phyloP scores from a whole-genome alignment of 2,888 invertebrate species.

The Pogonocherus hispidulus region DNA sequence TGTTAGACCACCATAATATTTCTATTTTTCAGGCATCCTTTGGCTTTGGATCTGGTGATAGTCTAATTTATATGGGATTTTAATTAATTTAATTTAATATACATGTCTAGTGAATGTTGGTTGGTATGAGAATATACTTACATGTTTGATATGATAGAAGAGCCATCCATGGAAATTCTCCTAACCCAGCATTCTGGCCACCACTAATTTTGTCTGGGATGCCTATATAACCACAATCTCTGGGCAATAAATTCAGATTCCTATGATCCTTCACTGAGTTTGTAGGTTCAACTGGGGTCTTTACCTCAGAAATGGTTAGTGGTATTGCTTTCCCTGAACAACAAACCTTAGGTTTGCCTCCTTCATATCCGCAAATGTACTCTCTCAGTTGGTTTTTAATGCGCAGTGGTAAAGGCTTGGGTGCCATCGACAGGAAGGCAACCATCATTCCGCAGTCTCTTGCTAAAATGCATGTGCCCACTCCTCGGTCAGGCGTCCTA shows the following conservation, averaged over 20 bases:
- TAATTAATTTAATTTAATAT: too few species aligned
- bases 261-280: conserved; percentile 62
- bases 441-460: conserved; percentile 53
- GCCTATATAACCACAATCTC: conserved; percentile 73
- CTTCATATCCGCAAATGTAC: conserved; percentile 66
- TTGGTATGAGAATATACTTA: conserved; percentile 4
- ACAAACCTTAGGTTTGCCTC: conserved; percentile 70
- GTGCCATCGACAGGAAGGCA: conserved; percentile 43
- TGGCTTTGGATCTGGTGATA: too few species aligned
- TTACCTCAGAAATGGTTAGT: background rate
- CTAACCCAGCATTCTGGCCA: conserved; percentile 61
- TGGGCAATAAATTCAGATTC: conserved; percentile 63
- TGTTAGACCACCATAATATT: too few species aligned
- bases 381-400: conserved; percentile 44
- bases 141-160: conserved; percentile 66
- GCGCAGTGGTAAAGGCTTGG: conserved; percentile 49
- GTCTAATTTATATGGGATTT: too few species aligned
- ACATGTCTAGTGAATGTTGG: background rate
- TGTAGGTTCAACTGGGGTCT: background rate
- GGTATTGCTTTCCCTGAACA: conserved; percentile 66
- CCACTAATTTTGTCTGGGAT: conserved; percentile 68
- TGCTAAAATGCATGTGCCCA: conserved; percentile 65
- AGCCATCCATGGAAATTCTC: conserved; percentile 84
- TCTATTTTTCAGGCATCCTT: too few species aligned
- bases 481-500: conserved; percentile 59